These are phyloP conservation scores for Bellardia bayeri DNA, from an alignment of 2,888 invertebrate genomes.

Conservation along the genomic window DNA sequence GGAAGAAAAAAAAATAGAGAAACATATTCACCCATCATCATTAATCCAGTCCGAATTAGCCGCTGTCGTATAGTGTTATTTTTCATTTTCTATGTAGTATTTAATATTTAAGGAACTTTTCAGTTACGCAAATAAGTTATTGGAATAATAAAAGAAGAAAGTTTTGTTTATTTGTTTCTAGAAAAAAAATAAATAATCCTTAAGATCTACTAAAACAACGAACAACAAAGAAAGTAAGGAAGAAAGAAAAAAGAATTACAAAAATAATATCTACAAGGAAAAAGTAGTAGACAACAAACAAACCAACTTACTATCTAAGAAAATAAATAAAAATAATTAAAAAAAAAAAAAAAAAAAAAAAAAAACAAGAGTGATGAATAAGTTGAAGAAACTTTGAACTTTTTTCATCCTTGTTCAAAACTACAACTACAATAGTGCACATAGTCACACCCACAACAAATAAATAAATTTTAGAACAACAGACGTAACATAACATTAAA, in stretches of 20 bases:
- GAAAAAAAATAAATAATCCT: slow-evolving; percentile 49
- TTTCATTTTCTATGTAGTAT: slow-evolving; percentile 25
- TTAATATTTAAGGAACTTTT: slow-evolving; percentile 19
- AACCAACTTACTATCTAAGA: slow-evolving; percentile 22
- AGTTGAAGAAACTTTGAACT: slow-evolving; percentile 40
- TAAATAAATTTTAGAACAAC: slow-evolving; percentile 33
- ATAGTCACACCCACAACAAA: slow-evolving; percentile 48
- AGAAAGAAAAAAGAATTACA: slow-evolving; percentile 33
- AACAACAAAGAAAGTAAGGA: slow-evolving; percentile 49
- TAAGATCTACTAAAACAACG: slow-evolving; percentile 53
- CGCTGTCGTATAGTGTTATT: slow-evolving; percentile 44
- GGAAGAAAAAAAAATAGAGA: slow-evolving; percentile 46
- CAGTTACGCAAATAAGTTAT: slow-evolving; percentile 16
- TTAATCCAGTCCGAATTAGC: slow-evolving; percentile 61
- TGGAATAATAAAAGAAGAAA: not conserved
- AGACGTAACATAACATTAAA: slow-evolving; percentile 32
- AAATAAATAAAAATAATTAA: slow-evolving; percentile 5
- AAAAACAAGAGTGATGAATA: slow-evolving; percentile 42
- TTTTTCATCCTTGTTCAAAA: slow-evolving; percentile 53
- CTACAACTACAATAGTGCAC: slow-evolving; percentile 8
- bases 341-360: slow-evolving; percentile 1
- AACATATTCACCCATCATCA: slow-evolving; percentile 44
- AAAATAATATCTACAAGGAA: slow-evolving; percentile 55
- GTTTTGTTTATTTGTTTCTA: slow-evolving; percentile 37
- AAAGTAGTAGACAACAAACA: slow-evolving; percentile 46